Conservation (phyloP, 2,888 invertebrate genomes). For the Habroteleia sp. region DNA sequence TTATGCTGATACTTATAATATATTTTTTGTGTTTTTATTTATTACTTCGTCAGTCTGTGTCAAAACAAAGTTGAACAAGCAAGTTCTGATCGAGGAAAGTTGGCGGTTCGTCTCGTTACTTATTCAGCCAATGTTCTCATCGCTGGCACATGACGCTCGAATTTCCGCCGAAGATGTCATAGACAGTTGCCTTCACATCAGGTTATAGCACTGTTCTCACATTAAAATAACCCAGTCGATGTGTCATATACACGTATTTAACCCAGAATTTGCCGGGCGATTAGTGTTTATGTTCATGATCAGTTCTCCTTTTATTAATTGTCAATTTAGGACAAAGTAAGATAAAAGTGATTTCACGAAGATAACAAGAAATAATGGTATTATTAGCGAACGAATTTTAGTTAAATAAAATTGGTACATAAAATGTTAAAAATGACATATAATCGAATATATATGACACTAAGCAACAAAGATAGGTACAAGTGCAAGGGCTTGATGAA, state of each 20-base stretch:
- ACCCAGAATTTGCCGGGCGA: not conserved
- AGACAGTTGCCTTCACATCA: constrained; percentile 40
- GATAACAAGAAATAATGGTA: not conserved
- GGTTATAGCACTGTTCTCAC: constrained; percentile 16
- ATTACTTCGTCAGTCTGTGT: constrained; percentile 71
- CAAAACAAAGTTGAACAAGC: constrained; percentile 28
- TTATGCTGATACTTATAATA: too few relatives aligned
- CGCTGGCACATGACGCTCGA: constrained; percentile 37
- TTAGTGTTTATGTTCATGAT: too few relatives aligned
- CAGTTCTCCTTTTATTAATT: too few relatives aligned
- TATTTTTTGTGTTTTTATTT: too few relatives aligned
- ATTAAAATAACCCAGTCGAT: constrained; percentile 32
- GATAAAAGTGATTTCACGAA: too few relatives aligned
- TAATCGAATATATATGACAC: constrained; percentile 13
- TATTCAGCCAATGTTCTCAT: constrained; percentile 40
- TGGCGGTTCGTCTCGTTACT: constrained; percentile 30
- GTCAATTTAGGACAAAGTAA: too few relatives aligned
- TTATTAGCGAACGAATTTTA: constrained; percentile 2
- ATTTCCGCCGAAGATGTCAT: constrained; percentile 42
- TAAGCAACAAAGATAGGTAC: constrained; percentile 3
- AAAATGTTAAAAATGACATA: too few relatives aligned
- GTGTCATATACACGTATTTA: constrained; percentile 26
- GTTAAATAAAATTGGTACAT: too few relatives aligned
- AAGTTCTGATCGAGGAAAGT: constrained; percentile 24
- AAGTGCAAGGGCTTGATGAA: constrained; percentile 11